Evolutionary conservation across 2,888 invertebrate species (phyloP), one percentile per base, ranked within the genome.

Genomic region (Glyphotaelius pellucidus): DNA sequence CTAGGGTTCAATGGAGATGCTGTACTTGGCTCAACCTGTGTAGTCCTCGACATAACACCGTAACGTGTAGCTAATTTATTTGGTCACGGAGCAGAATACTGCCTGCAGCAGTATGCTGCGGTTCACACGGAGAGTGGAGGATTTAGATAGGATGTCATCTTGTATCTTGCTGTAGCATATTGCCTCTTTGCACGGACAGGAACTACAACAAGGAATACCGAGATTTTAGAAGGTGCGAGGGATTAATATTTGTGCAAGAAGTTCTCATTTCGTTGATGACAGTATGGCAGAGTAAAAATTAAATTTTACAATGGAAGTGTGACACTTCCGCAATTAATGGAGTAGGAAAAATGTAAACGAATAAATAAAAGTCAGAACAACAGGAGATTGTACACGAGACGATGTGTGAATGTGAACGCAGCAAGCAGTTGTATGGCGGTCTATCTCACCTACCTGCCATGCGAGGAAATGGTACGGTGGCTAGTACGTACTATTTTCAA

Each of bases 91-190:
- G 67, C 67, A 67, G 25, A 67, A 67, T 52, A n/a, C 67, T 67
- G 67, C 67, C n/a, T n/a, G 9, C 25, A 67, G 67, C 67, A n/a
- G 2, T 7, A 9, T n/a, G 9, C 67, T 67, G 67, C 7, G 67
- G 67, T 67, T n/a, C 67, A n/a, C n/a, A 67, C 2, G 67, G 67
- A 67, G 67, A 67, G 67, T n/a, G 67, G 67, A 67, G 67, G 25
- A 67, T 67, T 67, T 67, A 67, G 67, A 67, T 67, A 67, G 67
- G 67, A n/a, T n/a, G 67, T 67, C 67, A n/a, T 67, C 67, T 67
- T 67, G 67, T n/a, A n/a, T n/a, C 67, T 67, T n/a, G 67, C 25
- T 9, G 67, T 7, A 67, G 25, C 67, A n/a, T n/a, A 25, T 25
- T 25, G 67, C n/a, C 9, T n/a, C n/a, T 47, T n/a, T 7, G 25